These are phyloP conservation scores for Barbus barbus DNA, from an alignment of 2,113 vertebrate species.

Conservation along the genomic window DNA sequence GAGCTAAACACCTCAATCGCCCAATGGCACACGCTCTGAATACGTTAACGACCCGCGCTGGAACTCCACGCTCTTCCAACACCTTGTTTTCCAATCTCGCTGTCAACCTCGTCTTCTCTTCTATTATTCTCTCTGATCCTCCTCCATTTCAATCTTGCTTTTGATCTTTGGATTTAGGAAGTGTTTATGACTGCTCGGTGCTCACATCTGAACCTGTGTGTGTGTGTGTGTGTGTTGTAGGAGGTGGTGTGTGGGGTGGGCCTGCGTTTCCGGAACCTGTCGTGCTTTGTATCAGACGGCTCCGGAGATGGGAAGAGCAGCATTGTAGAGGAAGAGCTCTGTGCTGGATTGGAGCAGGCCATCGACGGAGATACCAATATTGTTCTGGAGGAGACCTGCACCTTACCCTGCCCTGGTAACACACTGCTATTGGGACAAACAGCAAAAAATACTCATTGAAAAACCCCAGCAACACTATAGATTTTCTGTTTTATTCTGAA, in stretches of 20 bases:
- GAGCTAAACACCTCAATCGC: background rate
- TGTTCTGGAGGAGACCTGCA: conserved; percentile 85
- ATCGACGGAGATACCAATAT: conserved; percentile 81
- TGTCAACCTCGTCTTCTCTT: conserved; percentile 5
- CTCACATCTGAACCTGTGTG: conserved; percentile 10
- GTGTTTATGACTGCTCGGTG: background rate
- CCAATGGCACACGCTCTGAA: background rate
- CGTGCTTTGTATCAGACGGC: conserved; percentile 91
- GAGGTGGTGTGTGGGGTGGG: conserved; percentile 92
- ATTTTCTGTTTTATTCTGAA: background rate
- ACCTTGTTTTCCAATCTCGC: conserved; percentile 15
- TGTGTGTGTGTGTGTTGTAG: conserved; percentile 53
- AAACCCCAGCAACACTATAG: background rate
- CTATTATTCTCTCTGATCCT: conserved; percentile 29
- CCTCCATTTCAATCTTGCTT: background rate
- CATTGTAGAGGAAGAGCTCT: conserved; percentile 91
- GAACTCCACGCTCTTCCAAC: background rate
- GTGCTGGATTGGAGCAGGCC: conserved; percentile 80
- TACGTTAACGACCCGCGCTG: background rate
- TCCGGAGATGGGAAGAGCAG: conserved; percentile 76
- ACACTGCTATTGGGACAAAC: background rate
- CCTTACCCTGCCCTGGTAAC: conserved; percentile 92
- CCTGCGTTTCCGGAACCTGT: conserved; percentile 84
- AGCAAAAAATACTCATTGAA: background rate
- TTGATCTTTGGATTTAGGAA: conserved; percentile 25